Base-by-base conservation (phyloP, 2,888 invertebrate species). In the Leptogaster cylindrica region DNA sequence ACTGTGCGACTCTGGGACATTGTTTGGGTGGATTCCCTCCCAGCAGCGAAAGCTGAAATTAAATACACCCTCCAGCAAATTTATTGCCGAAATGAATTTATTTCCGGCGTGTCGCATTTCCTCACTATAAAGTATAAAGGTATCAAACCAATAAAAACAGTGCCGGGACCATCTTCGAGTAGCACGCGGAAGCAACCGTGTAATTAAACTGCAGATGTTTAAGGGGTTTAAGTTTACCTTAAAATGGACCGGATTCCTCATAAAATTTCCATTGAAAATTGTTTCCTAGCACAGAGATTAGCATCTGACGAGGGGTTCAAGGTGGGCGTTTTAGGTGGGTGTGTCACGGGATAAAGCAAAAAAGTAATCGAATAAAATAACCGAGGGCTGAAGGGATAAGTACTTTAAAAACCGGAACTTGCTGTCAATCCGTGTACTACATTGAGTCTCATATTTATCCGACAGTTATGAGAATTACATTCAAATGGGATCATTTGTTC, bases 171-270 rank as follows among this genome's bases (percentile, higher is more conserved):
- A 31, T 51, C 39, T 50, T 63, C 33, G 23, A 44, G 63, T 58
- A 66, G 58, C 52, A 48, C 33, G 50, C 68, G 63, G 68, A 58
- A 70, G 46, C 65, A 67, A 66, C 68, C 64, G 50, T 70, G 50
- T 70, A 68, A 70, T 70, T 70, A 70, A 68, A 68, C 39, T 66
- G 70, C 70, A 70, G 70, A 70, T 70, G 70, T 63, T 46, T n/a
- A 28, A 31, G 25, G n/a, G n/a, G 27, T 14, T 50, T 50, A 6
- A 31, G 41, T 41, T 58, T 46, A 1, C 16, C 25, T 44, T 27
- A 44, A 28, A 28, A 63, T 58, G 58, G 41, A 58, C 39, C 58
- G 16, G 25, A 16, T 20, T 39, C 39, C 58, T 12, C 23, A 18
- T 18, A 63, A 63, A 39, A 23, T 46, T 31, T 25, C 28, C 66